Conservation (phyloP, 2,113 vertebrate species). For the Canis aureus region DNA sequence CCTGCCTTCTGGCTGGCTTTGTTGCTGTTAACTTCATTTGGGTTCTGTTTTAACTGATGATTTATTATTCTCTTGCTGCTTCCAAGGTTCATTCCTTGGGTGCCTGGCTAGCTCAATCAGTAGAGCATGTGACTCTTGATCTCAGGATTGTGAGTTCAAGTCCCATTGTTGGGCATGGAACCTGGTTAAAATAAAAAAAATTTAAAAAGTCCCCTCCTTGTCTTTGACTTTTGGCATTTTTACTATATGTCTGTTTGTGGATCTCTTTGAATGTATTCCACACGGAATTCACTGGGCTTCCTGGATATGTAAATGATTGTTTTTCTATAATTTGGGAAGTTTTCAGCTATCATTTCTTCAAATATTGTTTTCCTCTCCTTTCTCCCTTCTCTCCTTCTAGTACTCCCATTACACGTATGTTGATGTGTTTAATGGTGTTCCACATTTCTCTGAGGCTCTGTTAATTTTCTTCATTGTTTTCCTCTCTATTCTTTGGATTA, state of each 20-base stretch:
- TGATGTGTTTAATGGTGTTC: background rate
- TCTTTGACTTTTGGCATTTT: background rate
- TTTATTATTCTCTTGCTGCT: background rate
- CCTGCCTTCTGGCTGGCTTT: background rate
- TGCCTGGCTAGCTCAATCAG: no score
- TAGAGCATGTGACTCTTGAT: no score
- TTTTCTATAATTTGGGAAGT: background rate
- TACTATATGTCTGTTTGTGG: background rate
- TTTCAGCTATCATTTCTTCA: background rate
- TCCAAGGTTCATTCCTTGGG: slow-evolving; percentile 12
- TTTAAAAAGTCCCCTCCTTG: background rate
- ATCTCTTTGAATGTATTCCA: background rate
- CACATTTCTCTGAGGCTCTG: background rate
- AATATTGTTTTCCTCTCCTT: background rate
- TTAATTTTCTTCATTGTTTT: background rate
- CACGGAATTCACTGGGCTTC: background rate
- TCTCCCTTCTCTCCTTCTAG: background rate
- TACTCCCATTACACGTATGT: background rate
- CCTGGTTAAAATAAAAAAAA: background rate
- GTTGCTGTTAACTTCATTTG: background rate
- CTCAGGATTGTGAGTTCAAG: background rate
- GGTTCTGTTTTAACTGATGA: background rate
- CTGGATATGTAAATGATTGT: background rate
- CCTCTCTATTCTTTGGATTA: background rate
- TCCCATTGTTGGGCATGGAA: background rate